These are phyloP conservation scores for Sicus ferrugineus DNA, from an alignment of 2,888 invertebrate genomes.

Conservation along the genomic window DNA sequence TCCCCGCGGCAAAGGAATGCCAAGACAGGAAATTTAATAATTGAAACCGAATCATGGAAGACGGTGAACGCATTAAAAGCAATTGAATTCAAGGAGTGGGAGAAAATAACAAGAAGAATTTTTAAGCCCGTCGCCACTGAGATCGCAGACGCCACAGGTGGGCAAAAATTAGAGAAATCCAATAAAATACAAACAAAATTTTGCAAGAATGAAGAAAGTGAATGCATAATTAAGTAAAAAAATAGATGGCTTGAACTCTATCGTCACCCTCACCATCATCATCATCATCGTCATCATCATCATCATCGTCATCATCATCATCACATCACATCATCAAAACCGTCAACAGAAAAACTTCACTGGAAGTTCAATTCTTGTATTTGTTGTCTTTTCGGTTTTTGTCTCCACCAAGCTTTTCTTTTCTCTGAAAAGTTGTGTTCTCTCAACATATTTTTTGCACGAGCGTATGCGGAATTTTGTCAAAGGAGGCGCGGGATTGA, in stretches of 20 bases:
- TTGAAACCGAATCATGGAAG: slow-evolving; percentile 50
- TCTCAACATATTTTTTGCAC: no score
- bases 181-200: background rate
- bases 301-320: background rate
- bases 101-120: slow-evolving; percentile 35
- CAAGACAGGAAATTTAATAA: slow-evolving; percentile 37
- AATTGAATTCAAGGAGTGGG: slow-evolving; percentile 33
- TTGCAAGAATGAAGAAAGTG: background rate
- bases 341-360: background rate
- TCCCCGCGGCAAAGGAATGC: slow-evolving; percentile 30
- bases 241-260: slow-evolving; percentile 2
- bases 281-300: slow-evolving; percentile 8
- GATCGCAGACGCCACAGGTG: slow-evolving; percentile 42
- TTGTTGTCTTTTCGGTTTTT: no score
- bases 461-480: no score
- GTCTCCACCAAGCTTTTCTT: no score
- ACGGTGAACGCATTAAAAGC: slow-evolving; percentile 45
- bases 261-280: background rate
- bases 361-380: background rate
- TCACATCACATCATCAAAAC: slow-evolving; percentile 6
- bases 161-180: slow-evolving; percentile 20
- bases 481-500: no score
- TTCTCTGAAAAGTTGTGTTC: no score
- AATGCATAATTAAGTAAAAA: background rate
- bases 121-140: slow-evolving; percentile 38